Evolutionary conservation across 2,113 vertebrate genomes (phyloP), one percentile per base, ranked within the genome.

Genomic region (Scomber scombrus): DNA sequence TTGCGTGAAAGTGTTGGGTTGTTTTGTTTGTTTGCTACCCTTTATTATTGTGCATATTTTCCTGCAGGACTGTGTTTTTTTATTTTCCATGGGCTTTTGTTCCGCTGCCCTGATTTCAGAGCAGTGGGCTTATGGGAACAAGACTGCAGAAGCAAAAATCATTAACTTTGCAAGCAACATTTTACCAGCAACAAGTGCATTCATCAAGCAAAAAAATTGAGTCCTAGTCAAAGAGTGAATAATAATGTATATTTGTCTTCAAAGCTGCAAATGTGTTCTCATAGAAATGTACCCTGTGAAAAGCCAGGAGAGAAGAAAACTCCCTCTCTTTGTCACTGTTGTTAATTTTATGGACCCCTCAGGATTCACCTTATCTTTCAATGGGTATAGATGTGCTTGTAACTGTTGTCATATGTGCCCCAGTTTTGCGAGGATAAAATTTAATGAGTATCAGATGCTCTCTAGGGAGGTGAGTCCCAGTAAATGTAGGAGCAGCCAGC

Each of bases 151-250:
- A 80, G 55, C 65, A 80, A 86, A 91, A 89, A 91, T 91, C 89
- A 81, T 90, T 92, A 90, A 45, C 60, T 81, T 71, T 75, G 72
- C 55, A 14, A 90, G 57, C 79, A 88, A 62, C 63, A 80, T 86
- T 89, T 91, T 69, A 58, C 73, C 70, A 47, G 65, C 21, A 68
- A 91, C 78, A 81, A 91, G 75, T 87, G 71, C 84, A 90, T 93
- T 91, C 60, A 92, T 91, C 86, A 90, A 81, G 81, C 64, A 68
- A 76, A 83, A 82, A 79, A 34, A 47, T 69, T n/a, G 23, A 70
- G 49, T 7, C 21, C 19, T 65, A 52, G 66, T 81, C 66, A 19
- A 64, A 19, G 19, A 61, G 69, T 56, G 65, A 81, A 64, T 69
- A 52, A 61, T 46, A 45, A 55, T 54, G 61, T n/a, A 21, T 78